A percentile compares a stretch with the other conserved stretches of the same genome.
Conservation (phyloP, 2,797 vertebrate species). For the Naso thynnoides region DNA sequence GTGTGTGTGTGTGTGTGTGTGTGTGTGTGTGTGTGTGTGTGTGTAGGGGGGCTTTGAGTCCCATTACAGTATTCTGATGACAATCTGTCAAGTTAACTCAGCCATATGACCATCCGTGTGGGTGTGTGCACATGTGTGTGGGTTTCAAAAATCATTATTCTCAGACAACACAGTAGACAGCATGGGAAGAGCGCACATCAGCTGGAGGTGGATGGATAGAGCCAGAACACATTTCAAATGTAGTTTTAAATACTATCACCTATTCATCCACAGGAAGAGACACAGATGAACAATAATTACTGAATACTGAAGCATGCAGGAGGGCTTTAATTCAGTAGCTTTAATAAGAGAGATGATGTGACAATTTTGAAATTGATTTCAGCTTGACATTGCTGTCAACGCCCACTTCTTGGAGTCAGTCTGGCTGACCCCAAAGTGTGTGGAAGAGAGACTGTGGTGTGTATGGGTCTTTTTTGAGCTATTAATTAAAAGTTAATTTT, state of each 20-base stretch:
- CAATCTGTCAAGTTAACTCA: slow-evolving; percentile 81
- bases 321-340: slow-evolving; percentile 34
- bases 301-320: slow-evolving; percentile 20
- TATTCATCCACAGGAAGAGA: slow-evolving; percentile 4
- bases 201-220: slow-evolving; percentile 28
- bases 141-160: slow-evolving; percentile 58
- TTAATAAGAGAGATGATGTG: slow-evolving; percentile 46
- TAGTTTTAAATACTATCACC: neutral
- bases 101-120: slow-evolving; percentile 68
- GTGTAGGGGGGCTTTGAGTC: slow-evolving; percentile 49
- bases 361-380: slow-evolving; percentile 60
- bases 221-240: slow-evolving; percentile 13
- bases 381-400: slow-evolving; percentile 29
- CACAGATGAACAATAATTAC: slow-evolving; percentile 31
- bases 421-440: neutral
- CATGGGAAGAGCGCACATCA: slow-evolving; percentile 18
- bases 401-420: too few species aligned
- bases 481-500: slow-evolving; percentile 1
- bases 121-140: slow-evolving; percentile 36
- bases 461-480: neutral
- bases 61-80: slow-evolving; percentile 81
- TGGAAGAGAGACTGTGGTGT: neutral
- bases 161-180: slow-evolving; percentile 40
- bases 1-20: slow-evolving; percentile 16
- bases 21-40: slow-evolving; percentile 18